Conservation (phyloP, 2,888 invertebrate species). For the Lacanobia oleracea region DNA sequence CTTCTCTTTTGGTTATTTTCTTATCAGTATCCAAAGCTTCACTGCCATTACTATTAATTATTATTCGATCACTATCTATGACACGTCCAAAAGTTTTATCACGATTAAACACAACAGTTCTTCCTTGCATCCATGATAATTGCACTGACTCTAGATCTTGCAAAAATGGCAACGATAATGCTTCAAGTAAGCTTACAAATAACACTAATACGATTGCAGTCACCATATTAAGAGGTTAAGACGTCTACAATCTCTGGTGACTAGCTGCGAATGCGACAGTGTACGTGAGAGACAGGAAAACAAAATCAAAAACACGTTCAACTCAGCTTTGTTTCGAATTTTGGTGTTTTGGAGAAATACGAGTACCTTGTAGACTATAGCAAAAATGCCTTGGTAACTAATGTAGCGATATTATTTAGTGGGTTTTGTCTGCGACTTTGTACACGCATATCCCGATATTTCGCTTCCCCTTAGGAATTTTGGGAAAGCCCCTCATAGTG, state of each 20-base stretch:
- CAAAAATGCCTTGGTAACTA: background rate
- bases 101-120: background rate
- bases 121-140: background rate
- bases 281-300: slow-evolving; percentile 1
- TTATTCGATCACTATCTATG: background rate
- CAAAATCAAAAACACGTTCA: background rate
- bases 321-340: background rate
- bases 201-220: background rate
- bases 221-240: background rate
- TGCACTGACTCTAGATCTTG: background rate
- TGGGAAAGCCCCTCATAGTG: too few relatives aligned
- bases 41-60: background rate
- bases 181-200: background rate
- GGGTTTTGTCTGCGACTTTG: too few relatives aligned
- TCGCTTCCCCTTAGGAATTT: too few relatives aligned
- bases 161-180: background rate
- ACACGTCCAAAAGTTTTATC: background rate
- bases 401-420: background rate
- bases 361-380: background rate
- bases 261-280: background rate
- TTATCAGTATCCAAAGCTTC: background rate
- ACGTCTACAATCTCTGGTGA: background rate
- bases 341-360: background rate
- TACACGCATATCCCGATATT: too few relatives aligned
- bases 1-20: background rate